phyloP scores from a whole-genome alignment of 2,113 vertebrate genomes.

The Sporophila hypoxantha region DNA sequence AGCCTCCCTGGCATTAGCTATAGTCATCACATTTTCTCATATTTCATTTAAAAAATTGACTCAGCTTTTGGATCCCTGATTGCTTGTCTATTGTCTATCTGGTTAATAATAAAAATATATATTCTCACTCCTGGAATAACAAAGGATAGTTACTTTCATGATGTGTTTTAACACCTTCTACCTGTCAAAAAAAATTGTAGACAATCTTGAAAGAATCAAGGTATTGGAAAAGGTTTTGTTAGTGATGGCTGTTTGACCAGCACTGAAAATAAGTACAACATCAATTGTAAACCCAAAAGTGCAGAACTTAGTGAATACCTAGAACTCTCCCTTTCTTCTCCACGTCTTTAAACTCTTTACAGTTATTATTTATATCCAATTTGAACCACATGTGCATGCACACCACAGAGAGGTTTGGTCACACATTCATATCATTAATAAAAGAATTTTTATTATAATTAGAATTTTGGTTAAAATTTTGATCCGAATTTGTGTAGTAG shows the following conservation, averaged over 20 bases:
- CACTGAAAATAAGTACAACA: neutral
- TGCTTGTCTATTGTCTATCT: neutral
- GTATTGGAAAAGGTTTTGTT: neutral
- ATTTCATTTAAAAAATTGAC: neutral
- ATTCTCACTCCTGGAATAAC: neutral
- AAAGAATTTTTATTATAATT: neutral
- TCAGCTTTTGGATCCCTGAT: neutral
- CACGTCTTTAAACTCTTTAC: neutral
- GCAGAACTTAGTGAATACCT: neutral
- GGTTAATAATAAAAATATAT: neutral
- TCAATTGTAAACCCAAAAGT: neutral
- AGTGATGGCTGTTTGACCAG: neutral
- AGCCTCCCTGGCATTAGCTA: neutral
- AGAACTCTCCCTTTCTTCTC: neutral
- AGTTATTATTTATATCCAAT: neutral
- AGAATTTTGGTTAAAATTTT: neutral
- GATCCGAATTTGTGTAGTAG: neutral
- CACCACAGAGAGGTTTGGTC: neutral
- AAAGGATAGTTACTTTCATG: neutral
- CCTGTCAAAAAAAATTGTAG: neutral
- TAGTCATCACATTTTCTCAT: neutral
- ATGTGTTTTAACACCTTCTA: neutral
- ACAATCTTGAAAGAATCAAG: neutral
- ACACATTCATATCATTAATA: neutral
- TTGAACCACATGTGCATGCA: neutral